These are phyloP conservation scores for Darevskia mixta DNA, from an alignment of 2,797 vertebrate genomes.

Conservation along the genomic window DNA sequence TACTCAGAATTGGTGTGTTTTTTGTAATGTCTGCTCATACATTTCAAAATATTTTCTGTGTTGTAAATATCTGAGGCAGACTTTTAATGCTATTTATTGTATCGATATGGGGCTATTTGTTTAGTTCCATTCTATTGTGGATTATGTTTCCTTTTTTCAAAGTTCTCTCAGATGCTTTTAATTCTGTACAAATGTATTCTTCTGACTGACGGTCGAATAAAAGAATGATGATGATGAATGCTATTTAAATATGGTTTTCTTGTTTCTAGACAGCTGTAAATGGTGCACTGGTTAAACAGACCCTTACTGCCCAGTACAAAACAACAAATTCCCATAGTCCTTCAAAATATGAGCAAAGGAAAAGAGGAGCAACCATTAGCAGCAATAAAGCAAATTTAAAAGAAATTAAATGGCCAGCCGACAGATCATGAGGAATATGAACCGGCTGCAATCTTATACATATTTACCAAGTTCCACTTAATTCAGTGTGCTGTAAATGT, in stretches of 20 bases:
- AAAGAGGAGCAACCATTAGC: slow-evolving; percentile 3
- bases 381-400: slow-evolving; percentile 47
- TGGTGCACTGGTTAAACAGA: not conserved
- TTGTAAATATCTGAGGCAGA: not conserved
- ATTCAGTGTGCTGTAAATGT: not conserved
- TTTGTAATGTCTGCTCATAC: not conserved
- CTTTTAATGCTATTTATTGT: not conserved
- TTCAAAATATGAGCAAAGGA: slow-evolving; percentile 26
- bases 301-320: not conserved
- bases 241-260: not conserved
- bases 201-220: too few species aligned
- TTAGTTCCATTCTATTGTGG: too few species aligned
- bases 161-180: too few species aligned
- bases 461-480: too few species aligned
- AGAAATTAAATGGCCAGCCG: slow-evolving; percentile 41
- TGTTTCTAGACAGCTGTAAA: slow-evolving; percentile 25
- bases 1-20: not conserved
- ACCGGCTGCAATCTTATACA: too few species aligned
- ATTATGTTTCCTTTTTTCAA: too few species aligned
- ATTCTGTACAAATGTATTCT: too few species aligned
- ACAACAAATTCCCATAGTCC: not conserved
- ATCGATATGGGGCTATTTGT: too few species aligned
- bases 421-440: slow-evolving; percentile 8
- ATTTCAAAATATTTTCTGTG: not conserved
- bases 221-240: too few species aligned